These are phyloP conservation scores for Piaya cayana DNA, from an alignment of 2,113 vertebrate species.

Conservation along the genomic window DNA sequence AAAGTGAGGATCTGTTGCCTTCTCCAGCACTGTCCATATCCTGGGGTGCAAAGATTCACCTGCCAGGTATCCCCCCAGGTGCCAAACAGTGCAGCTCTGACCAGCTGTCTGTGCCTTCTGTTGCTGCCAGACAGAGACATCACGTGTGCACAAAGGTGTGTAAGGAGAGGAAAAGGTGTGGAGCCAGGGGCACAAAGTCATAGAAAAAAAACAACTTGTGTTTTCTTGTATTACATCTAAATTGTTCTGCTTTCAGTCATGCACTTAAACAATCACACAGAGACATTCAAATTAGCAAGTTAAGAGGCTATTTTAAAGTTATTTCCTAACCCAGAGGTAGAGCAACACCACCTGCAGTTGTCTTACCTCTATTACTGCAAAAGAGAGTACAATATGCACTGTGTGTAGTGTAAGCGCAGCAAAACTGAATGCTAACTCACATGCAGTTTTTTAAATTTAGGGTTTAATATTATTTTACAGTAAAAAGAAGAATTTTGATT, in stretches of 20 bases:
- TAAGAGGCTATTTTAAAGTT: not conserved
- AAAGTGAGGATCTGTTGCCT: not conserved
- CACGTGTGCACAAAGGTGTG: rapidly evolving
- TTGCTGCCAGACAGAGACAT: not conserved
- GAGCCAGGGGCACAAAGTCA: not conserved
- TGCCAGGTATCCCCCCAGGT: not conserved
- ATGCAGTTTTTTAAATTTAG: not conserved
- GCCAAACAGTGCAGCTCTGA: not conserved
- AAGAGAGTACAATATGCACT: not conserved
- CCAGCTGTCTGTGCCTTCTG: not conserved
- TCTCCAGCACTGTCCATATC: not conserved
- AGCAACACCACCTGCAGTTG: conserved; percentile 5
- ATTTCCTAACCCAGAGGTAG: conserved; percentile 27
- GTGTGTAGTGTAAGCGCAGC: not conserved
- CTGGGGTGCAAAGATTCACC: not conserved
- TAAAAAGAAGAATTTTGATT: not conserved
- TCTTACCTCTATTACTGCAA: not conserved
- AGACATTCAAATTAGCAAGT: not conserved
- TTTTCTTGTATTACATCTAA: not conserved
- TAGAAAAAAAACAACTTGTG: not conserved
- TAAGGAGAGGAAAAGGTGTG: not conserved
- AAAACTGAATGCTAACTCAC: not conserved
- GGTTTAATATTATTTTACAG: not conserved
- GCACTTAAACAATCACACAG: not conserved
- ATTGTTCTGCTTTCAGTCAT: not conserved